Evolutionary conservation across 2,113 vertebrate species (phyloP).

Genomic region (Pedetes capensis): DNA sequence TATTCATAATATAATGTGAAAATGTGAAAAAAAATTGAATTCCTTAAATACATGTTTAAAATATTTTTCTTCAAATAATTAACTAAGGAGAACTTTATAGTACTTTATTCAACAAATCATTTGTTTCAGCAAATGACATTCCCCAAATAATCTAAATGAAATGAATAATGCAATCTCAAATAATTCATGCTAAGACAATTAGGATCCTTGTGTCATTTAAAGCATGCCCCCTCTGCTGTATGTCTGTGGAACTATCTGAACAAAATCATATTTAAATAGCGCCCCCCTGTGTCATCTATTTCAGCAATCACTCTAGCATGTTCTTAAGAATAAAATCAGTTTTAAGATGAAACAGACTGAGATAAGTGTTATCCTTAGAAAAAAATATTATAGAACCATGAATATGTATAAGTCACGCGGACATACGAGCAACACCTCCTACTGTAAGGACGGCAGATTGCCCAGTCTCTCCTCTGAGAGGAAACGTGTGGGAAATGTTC

Average conservation of each 20-base stretch:
- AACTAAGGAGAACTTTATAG: not conserved
- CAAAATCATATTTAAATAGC: slow-evolving; percentile 44
- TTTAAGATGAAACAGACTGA: slow-evolving; percentile 1
- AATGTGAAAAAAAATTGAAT: not conserved
- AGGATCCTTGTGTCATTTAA: not conserved
- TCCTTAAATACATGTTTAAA: slow-evolving; percentile 9
- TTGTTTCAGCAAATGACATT: slow-evolving; percentile 1
- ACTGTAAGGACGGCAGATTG: not conserved
- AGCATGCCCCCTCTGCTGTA: slow-evolving; percentile 15
- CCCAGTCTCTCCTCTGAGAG: not conserved
- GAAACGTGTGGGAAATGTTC: not conserved
- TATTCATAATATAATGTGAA: not conserved
- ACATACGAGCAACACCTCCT: not conserved
- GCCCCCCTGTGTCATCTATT: slow-evolving; percentile 31
- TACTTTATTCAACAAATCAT: not conserved
- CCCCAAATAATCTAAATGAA: slow-evolving; percentile 38
- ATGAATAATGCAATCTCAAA: not conserved
- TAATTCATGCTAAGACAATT: not conserved
- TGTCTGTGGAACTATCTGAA: not conserved
- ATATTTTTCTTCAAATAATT: slow-evolving; percentile 34
- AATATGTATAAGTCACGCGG: not conserved
- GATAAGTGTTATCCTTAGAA: not conserved
- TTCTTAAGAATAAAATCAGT: too few species aligned
- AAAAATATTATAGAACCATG: not conserved
- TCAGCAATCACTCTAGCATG: not conserved